Percentiles rank a stretch among this genome's conserved stretches.
Conservation (phyloP, 2,797 vertebrate species). For the Phaenicophaeus curvirostris region DNA sequence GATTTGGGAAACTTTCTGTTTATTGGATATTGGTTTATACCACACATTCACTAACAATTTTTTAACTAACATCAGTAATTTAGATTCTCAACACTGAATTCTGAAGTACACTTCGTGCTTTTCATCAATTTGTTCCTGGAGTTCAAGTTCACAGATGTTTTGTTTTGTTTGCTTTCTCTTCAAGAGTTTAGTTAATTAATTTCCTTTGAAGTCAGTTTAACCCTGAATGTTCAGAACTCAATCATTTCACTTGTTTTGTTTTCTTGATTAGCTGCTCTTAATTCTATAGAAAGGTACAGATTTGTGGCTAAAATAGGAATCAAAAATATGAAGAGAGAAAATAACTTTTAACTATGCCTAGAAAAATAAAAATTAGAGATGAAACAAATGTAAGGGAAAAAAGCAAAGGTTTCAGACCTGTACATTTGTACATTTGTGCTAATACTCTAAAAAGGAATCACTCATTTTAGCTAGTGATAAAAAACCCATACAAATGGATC, state of each 20-base stretch:
- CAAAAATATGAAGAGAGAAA: background rate
- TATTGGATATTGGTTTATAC: background rate
- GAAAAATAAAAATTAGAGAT: background rate
- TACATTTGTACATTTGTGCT: background rate
- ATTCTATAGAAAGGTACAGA: background rate
- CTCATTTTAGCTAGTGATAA: background rate
- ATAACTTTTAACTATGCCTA: background rate
- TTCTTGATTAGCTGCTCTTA: background rate
- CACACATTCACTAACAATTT: background rate
- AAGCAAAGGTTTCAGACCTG: background rate
- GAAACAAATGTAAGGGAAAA: background rate
- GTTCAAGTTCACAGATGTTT: background rate
- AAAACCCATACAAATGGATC: background rate
- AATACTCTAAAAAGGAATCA: background rate
- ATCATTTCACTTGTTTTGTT: background rate
- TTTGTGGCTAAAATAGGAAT: background rate
- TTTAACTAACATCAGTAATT: background rate
- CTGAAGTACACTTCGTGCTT: background rate
- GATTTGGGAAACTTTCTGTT: background rate
- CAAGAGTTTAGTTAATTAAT: background rate
- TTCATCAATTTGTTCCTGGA: background rate
- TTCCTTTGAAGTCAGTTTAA: constrained; percentile 15
- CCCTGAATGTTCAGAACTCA: background rate
- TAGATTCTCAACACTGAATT: background rate
- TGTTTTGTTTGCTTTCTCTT: background rate